phyloP scores from a whole-genome alignment of 1,140 invertebrate species.

The Solenopsis fugax region DNA sequence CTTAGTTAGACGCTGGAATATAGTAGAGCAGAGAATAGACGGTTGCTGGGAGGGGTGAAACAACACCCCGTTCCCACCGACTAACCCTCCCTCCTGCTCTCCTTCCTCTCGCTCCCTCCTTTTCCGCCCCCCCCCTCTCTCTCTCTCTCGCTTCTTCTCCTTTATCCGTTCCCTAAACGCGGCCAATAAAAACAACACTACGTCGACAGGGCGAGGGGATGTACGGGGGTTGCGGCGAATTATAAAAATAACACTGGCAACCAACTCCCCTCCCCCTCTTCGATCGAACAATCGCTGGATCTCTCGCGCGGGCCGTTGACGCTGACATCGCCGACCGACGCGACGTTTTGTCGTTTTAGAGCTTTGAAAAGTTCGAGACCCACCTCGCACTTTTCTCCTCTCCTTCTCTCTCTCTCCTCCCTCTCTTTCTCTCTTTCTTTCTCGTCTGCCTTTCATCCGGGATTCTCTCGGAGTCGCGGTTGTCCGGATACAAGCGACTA shows the following conservation, averaged over 20 bases:
- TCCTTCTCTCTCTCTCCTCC: neutral
- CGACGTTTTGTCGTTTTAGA: slow-evolving; percentile 47
- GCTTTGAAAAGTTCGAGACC: slow-evolving; percentile 58
- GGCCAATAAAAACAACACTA: slow-evolving; percentile 85
- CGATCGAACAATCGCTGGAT: slow-evolving; percentile 84
- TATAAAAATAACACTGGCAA: slow-evolving; percentile 85
- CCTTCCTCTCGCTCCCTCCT: slow-evolving; percentile 22
- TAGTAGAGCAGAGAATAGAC: slow-evolving; percentile 72
- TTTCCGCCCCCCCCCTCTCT: slow-evolving; percentile 27
- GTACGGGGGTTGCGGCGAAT: slow-evolving; percentile 81
- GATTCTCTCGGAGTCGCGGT: slow-evolving; percentile 18
- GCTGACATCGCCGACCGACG: slow-evolving; percentile 35
- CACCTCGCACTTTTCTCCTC: slow-evolving; percentile 63
- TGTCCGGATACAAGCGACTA: slow-evolving; percentile 19
- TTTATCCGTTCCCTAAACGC: slow-evolving; percentile 81
- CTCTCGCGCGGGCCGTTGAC: slow-evolving; percentile 74
- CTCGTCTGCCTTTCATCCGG: slow-evolving; percentile 29
- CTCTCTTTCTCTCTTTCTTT: neutral
- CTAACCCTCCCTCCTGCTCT: slow-evolving; percentile 61
- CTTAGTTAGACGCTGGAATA: slow-evolving; percentile 71
- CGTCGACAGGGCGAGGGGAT: slow-evolving; percentile 69
- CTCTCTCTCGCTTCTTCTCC: slow-evolving; percentile 31
- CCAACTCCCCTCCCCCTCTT: slow-evolving; percentile 13
- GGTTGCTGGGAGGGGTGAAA: slow-evolving; percentile 82
- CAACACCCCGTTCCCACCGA: slow-evolving; percentile 84